Conservation (phyloP, 92 coral and sea anemone species). For the Nematostella vectensis region DNA sequence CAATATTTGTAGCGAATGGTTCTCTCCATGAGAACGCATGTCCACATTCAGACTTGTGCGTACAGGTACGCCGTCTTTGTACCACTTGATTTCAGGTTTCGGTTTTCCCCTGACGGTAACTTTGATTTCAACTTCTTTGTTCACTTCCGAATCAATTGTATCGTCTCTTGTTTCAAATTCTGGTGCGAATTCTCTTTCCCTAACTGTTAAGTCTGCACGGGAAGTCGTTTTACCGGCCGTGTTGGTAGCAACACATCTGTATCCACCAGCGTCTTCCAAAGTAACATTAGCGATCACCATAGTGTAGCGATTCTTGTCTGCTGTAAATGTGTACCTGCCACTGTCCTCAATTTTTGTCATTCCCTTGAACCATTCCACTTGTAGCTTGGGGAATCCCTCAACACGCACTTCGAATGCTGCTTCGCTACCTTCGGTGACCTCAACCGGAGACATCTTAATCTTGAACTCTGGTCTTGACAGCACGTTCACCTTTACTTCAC, state of each 20-base stretch:
- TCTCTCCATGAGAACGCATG: constrained; percentile 42
- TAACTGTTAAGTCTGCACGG: constrained; percentile 71
- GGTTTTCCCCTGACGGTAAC: constrained; percentile 78
- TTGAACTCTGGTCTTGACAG: constrained; percentile 60
- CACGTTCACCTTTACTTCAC: constrained; percentile 57
- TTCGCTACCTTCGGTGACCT: constrained; percentile 74
- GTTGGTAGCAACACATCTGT: constrained; percentile 85
- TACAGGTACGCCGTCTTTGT: constrained; percentile 68
- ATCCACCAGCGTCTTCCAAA: constrained; percentile 71
- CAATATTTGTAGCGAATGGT: constrained; percentile 31
- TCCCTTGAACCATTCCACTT: constrained; percentile 77
- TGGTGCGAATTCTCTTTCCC: constrained; percentile 75
- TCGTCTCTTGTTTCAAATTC: constrained; percentile 58
- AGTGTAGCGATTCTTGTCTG: constrained; percentile 31
- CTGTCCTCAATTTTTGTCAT: constrained; percentile 44
- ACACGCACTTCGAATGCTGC: constrained; percentile 59
- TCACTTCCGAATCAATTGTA: constrained; percentile 44
- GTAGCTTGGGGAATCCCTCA: constrained; percentile 73
- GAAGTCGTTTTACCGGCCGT: constrained; percentile 80
- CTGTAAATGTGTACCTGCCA: constrained; percentile 61
- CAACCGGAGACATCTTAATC: constrained; percentile 48
- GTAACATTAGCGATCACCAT: constrained; percentile 54
- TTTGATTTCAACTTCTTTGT: constrained; percentile 56
- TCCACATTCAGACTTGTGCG: constrained; percentile 35
- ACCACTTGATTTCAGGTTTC: constrained; percentile 82